Evolutionary conservation across 1,140 invertebrate genomes (phyloP), one percentile per base, ranked within the genome.

Genomic region (Lysiphlebus fabarum): DNA sequence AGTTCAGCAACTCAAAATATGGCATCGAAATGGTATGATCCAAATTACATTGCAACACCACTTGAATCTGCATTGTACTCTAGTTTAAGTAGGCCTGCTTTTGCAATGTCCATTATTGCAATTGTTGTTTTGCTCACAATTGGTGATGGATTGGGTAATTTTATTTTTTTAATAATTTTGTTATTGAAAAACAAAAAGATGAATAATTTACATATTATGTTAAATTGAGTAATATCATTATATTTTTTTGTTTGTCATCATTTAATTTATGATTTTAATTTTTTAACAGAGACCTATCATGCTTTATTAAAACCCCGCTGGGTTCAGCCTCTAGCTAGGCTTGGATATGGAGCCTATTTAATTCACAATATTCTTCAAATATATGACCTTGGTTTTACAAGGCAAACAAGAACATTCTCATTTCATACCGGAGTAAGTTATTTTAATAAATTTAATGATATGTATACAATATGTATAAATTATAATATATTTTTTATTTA

Each of bases 281-380:
- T 57, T 61, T 59, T 38, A 53, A 40, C 59, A 74, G 73, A 70
- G 57, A 62, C 65, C 33, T 57, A 69, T 64, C 67, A 69, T 40
- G 70, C 69, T 38, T 66, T 74, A 50, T 65, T 71, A 7, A 71
- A 67, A 44, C 60, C 63, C 38, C 33, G 61, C 37, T 74, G 70
- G 73, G 62, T 66, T 36, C 72, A 73, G 62, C 85, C 86, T 12
- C 73, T 89, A 40, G 82, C 83, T 38, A 81, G 85, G 65, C 72
- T 90, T 47, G 85, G 85, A 7, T 89, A 85, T 68, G 85, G 86
- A 61, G 86, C 85, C 59, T 89, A 86, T 70, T 76, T 90, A 12
- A 81, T 85, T 36, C 73, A 75, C 53, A 61, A 66, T 40, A 62
- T 69, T 2, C 53, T 68, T 63, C 68, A 73, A 60, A 43, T 53